Conservation (phyloP, 2,113 vertebrate genomes). For the Scalopus aquaticus region DNA sequence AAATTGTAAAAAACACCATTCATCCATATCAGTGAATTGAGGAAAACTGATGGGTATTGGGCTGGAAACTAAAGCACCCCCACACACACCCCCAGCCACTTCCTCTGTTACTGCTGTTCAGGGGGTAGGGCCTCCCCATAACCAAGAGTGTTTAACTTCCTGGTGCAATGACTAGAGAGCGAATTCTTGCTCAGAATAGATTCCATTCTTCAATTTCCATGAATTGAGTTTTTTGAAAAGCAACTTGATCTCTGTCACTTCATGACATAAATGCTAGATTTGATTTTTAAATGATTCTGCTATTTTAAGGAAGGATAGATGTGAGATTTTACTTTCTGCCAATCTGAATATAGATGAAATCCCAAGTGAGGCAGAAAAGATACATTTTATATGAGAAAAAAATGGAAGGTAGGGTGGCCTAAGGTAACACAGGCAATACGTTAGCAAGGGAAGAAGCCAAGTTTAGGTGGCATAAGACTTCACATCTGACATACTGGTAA, state of each 20-base stretch:
- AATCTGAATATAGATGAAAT: neutral
- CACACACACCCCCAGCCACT: neutral
- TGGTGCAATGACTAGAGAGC: neutral
- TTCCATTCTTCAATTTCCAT: neutral
- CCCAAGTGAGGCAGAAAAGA: neutral
- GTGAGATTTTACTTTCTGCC: neutral
- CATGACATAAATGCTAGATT: neutral
- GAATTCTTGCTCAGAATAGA: neutral
- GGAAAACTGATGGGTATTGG: neutral
- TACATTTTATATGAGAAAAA: neutral
- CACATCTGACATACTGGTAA: neutral
- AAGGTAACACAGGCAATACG: neutral
- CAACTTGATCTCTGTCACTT: neutral
- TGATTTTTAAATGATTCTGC: neutral
- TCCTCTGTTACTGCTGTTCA: neutral
- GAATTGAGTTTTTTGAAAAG: neutral
- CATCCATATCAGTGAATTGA: neutral
- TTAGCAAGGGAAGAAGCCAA: neutral
- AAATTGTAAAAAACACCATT: conserved; percentile 14
- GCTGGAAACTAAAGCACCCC: neutral
- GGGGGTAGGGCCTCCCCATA: neutral
- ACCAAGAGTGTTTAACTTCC: neutral
- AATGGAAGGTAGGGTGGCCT: neutral
- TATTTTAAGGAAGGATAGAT: neutral
- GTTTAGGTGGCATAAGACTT: neutral